Evolutionary conservation across 53 echinoderm and acorn worm genomes (phyloP), one percentile per base, ranked within the genome.

Genomic region (Holothuria scabra): DNA sequence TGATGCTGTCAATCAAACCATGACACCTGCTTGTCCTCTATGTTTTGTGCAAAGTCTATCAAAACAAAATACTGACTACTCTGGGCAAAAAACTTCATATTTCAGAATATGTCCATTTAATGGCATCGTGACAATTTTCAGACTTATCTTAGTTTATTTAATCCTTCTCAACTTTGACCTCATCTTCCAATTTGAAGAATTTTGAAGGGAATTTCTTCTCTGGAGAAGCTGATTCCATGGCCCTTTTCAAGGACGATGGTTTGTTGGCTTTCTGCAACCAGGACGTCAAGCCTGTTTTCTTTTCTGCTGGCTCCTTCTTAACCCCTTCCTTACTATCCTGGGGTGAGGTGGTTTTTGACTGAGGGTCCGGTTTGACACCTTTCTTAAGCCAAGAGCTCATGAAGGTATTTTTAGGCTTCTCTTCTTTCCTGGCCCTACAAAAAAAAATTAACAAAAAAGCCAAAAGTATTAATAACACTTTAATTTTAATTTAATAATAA

Each of bases 191-290:
- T 71, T 71, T 71, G 24, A 13, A 6, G 22, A 71, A 8, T 44
- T 71, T 71, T 24, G 46, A 24, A 46, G 71, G 71, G 1, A 23
- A 32, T 22, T 78, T 64, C 20, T 81, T 81, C 46, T 81, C 65
- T 41, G 82, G 82, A 26, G 82, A 81, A 34, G 82, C 37, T 0
- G 82, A 62, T 6, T 81, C 82, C 82, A 81, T 11, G 1, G 46
- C 82, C 26, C 82, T 59, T 29, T 81, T 81, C n/a, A 81, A 21
- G 32, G 82, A 38, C 23, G n/a, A 33, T 64, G 62, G 26, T 33
- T 61, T 63, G 49, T 81, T 81, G 23, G 82, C 82, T 24, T 81
- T 81, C 37, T 81, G 62, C 23, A 81, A 60, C 82, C 82, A 81
- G 37, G 82, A 59, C 1, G 82, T 81, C 44, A 81, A 11, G 2